These are phyloP conservation scores for Sorex fumeus DNA, from an alignment of 2,113 vertebrate genomes.

Conservation along the genomic window DNA sequence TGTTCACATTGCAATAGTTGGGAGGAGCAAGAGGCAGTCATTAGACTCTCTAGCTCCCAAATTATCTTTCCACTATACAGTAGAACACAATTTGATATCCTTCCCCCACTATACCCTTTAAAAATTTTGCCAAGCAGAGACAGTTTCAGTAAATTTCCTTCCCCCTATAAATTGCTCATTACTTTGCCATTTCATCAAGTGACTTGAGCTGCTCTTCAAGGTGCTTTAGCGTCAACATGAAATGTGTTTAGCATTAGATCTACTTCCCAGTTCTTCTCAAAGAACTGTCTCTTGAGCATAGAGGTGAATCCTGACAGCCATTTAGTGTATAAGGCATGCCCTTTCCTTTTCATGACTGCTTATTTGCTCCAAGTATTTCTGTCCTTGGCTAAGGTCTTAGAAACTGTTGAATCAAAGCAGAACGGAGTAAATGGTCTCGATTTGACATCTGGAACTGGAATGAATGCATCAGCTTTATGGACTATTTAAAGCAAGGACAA, in stretches of 20 bases:
- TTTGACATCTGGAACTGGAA: constrained; percentile 31
- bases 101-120: background rate
- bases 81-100: background rate
- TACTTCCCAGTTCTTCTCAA: constrained; percentile 34
- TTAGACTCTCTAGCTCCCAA: background rate
- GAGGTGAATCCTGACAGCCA: background rate
- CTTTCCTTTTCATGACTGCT: background rate
- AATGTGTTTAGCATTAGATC: background rate
- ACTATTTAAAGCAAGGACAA: background rate
- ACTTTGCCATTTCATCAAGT: constrained; percentile 43
- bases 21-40: background rate
- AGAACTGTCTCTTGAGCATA: background rate
- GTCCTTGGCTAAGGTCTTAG: background rate
- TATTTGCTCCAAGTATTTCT: background rate
- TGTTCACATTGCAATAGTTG: background rate
- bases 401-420: background rate
- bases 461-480: constrained; percentile 44
- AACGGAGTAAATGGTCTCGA: background rate
- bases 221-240: background rate
- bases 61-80: background rate
- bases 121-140: constrained; percentile 46
- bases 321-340: background rate
- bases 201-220: background rate
- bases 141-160: background rate
- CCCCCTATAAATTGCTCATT: background rate